A percentile compares a stretch with the other conserved stretches of the same genome.
Conservation (phyloP, 1,140 invertebrate genomes). For the Nasonia vitripennis region DNA sequence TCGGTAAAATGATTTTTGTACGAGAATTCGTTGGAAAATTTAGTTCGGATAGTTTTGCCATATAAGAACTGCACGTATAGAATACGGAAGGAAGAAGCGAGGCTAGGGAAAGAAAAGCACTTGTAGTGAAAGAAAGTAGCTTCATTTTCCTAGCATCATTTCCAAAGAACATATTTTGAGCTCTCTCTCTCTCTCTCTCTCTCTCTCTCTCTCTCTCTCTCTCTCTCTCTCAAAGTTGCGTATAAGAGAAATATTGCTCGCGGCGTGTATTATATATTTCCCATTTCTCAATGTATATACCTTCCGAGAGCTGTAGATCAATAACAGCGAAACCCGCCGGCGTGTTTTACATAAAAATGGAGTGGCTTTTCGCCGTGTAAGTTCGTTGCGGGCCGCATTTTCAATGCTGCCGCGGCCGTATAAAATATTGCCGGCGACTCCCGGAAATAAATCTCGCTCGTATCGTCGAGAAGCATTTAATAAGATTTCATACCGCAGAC, state of each 20-base stretch:
- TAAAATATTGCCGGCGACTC: no score
- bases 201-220: background rate
- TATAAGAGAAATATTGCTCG: slow-evolving; percentile 27
- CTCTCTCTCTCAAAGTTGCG: background rate
- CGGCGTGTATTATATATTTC: background rate
- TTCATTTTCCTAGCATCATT: background rate
- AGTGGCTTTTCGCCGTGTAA: background rate
- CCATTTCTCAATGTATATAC: background rate
- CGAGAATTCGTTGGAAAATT: no score
- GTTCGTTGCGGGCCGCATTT: slow-evolving; percentile 3
- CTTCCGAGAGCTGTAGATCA: slow-evolving; percentile 6
- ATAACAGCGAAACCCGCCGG: background rate
- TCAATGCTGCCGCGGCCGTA: no score
- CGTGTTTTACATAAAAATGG: slow-evolving; percentile 23
- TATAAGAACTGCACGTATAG: no score
- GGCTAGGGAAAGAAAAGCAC: no score
- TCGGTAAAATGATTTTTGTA: no score
- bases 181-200: background rate
- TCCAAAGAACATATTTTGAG: slow-evolving; percentile 10
- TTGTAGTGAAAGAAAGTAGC: background rate
- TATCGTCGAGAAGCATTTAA: no score
- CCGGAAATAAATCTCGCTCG: no score
- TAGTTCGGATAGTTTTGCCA: no score
- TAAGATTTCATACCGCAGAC: no score
- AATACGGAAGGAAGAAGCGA: no score